phyloP scores from a whole-genome alignment of 2,888 invertebrate genomes.

The Cynaeus angustus region DNA sequence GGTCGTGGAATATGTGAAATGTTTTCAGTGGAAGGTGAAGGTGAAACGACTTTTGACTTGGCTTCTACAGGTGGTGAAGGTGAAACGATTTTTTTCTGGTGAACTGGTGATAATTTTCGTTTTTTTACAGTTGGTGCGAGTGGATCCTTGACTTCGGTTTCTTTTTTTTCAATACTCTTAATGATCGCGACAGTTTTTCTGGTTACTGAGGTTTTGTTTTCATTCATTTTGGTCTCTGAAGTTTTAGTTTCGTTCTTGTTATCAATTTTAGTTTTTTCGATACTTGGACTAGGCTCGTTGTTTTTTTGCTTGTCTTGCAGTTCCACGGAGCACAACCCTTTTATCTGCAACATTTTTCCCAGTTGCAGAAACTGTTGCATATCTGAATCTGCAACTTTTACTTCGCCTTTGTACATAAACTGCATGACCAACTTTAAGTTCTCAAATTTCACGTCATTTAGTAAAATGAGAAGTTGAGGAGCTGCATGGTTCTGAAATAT shows the following conservation, averaged over 20 bases:
- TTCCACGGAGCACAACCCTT: conserved; percentile 71
- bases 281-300: conserved; percentile 22
- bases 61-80: neutral
- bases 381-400: conserved; percentile 71
- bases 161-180: neutral
- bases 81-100: conserved; percentile 9
- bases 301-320: conserved; percentile 60
- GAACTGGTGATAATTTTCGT: conserved; percentile 15
- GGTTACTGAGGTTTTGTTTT: too few relatives aligned
- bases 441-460: conserved; percentile 70
- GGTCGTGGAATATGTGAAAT: conserved; percentile 68
- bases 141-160: too few relatives aligned
- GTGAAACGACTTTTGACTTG: neutral
- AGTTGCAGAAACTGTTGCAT: conserved; percentile 69
- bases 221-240: neutral
- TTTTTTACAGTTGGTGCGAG: conserved; percentile 5
- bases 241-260: conserved; percentile 1
- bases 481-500: conserved; percentile 69
- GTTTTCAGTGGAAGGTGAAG: conserved; percentile 44
- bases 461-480: conserved; percentile 70
- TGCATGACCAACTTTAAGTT: conserved; percentile 71
- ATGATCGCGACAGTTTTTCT: neutral
- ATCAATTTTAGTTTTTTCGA: conserved; percentile 1
- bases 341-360: conserved; percentile 72
- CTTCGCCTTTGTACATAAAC: conserved; percentile 73